Base-by-base conservation (phyloP, 2,888 invertebrate species). In the Cyaniris semiargus region DNA sequence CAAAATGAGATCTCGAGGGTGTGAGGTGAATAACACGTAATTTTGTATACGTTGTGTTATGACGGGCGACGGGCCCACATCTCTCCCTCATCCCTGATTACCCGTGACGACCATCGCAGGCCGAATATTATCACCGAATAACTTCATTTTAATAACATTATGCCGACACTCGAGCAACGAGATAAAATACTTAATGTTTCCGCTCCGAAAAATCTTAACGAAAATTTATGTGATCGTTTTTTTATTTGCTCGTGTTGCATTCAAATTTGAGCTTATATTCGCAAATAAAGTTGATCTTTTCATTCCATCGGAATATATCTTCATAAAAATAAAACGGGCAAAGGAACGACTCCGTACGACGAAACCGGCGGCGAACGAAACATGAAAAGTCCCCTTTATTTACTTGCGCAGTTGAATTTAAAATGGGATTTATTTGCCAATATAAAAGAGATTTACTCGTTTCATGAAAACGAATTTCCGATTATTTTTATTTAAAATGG, bases 351-450 rank as follows among this genome's bases (percentile, higher is more conserved):
- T 87, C 83, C 84, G 85, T 86, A 83, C 84, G 77, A 77, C 83
- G 79, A 82, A 82, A 81, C 84, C 84, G 83, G 83, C 85, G 79
- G 79, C 83, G 82, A 84, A 88, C 88, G 86, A 88, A 88, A 90
- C 85, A 85, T 86, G 86, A 87, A 86, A 86, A 87, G 86, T 88
- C 88, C 88, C 87, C 84, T 88, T 87, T 87, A 90, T 91, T 90
- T 90, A 89, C 89, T 88, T 84, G 85, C 85, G 85, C 85, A 84
- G 83, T 84, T 83, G 86, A 88, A 88, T 90, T 91, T 91, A 89
- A 90, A 90, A 90, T 83, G 83, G 86, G 86, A 90, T 90, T 90
- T 90, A 91, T 89, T 85, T 84, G 86, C 86, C 89, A 89, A 89
- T 90, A 89, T 88, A 88, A 85, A 85, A 84, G 82, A 83, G 83